Evolutionary conservation across 2,113 vertebrate genomes (phyloP).

Genomic region (Rhadina sibilatrix): DNA sequence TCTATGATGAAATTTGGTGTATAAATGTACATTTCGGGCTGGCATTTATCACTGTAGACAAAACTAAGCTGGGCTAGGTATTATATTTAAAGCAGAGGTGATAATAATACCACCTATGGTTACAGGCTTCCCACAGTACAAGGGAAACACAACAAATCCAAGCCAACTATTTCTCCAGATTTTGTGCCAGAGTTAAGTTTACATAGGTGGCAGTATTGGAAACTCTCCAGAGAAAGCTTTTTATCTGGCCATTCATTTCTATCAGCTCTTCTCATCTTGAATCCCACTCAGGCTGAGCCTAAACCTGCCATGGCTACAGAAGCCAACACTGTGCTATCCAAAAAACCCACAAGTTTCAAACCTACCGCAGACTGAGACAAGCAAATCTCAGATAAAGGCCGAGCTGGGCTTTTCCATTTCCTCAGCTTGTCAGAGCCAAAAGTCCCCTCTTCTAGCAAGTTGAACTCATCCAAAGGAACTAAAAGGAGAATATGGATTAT

Average conservation of each 20-base stretch:
- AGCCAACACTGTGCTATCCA: background rate
- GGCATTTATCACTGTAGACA: background rate
- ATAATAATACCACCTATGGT: background rate
- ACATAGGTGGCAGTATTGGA: slow-evolving; percentile 51
- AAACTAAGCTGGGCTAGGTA: background rate
- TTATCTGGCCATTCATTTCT: slow-evolving; percentile 18
- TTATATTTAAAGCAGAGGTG: background rate
- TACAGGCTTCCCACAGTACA: background rate
- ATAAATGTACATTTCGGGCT: background rate
- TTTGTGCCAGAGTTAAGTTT: slow-evolving; percentile 42
- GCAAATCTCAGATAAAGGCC: background rate
- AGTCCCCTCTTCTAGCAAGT: background rate
- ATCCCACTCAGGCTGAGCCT: background rate
- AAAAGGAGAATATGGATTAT: background rate
- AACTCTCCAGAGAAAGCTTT: slow-evolving; percentile 31
- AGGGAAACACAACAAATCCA: background rate
- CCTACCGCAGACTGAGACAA: background rate
- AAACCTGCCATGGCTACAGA: background rate
- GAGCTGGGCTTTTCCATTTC: background rate
- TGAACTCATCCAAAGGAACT: background rate
- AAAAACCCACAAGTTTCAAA: background rate
- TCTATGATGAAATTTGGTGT: background rate
- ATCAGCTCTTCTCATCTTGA: background rate
- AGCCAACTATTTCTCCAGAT: slow-evolving; percentile 9
- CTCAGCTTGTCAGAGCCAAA: background rate